These are phyloP conservation scores for Poecilia picta DNA, from an alignment of 2,797 vertebrate species.

Conservation along the genomic window DNA sequence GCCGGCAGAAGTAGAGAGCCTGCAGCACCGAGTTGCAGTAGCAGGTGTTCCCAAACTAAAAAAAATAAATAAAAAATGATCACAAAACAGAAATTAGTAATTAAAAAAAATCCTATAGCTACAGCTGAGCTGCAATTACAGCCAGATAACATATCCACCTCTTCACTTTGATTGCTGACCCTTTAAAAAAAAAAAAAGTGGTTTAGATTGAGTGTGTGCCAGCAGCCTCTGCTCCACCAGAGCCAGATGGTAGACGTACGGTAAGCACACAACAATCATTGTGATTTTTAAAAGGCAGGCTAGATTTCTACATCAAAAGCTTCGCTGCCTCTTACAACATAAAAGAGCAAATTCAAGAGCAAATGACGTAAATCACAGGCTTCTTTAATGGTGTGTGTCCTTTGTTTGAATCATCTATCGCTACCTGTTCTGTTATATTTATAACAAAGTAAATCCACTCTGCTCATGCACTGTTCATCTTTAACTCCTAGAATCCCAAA, in stretches of 20 bases:
- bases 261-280: background rate
- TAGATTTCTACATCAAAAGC: background rate
- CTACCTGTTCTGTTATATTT: background rate
- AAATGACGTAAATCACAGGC: background rate
- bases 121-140: background rate
- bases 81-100: background rate
- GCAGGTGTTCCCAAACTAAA: constrained; percentile 97
- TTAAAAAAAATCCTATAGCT: background rate
- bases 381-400: background rate
- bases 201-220: background rate
- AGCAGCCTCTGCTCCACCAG: background rate
- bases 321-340: background rate
- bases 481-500: background rate
- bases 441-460: background rate
- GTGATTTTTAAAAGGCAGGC: background rate
- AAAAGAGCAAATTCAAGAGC: background rate
- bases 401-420: background rate
- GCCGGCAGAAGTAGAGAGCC: constrained; percentile 96
- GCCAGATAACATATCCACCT: background rate
- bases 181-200: background rate
- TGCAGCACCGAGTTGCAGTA: constrained; percentile 99
- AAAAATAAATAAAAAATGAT: background rate
- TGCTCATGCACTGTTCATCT: background rate
- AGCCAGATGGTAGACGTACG: background rate
- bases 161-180: background rate